Evolutionary conservation across 2,888 invertebrate genomes (phyloP).

Genomic region (Micoletzkya japonica): DNA sequence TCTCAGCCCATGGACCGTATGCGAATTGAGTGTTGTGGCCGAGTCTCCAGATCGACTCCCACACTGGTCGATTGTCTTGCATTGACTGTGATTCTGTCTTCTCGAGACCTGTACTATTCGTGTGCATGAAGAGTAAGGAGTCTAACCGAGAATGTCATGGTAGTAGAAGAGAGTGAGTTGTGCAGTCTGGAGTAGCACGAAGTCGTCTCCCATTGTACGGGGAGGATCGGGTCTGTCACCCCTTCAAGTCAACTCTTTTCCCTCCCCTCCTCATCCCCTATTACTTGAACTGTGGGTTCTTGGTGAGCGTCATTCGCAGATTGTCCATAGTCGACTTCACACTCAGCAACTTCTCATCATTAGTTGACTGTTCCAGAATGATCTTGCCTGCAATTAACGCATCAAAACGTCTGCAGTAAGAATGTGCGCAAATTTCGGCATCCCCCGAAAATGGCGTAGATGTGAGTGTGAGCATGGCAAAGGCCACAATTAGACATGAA

Average conservation of each 20-base stretch:
- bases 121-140: conserved; percentile 30
- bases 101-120: neutral
- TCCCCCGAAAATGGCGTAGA: conserved; percentile 66
- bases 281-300: conserved; percentile 81
- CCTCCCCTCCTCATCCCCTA: neutral
- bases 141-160: conserved; percentile 87
- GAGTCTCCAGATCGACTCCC: conserved; percentile 69
- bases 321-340: conserved; percentile 75
- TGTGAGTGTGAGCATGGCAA: neutral
- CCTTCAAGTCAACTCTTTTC: conserved; percentile 29
- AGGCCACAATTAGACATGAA: conserved; percentile 69
- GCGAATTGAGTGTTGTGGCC: conserved; percentile 88
- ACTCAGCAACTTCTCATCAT: conserved; percentile 49
- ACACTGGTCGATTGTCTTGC: conserved; percentile 48
- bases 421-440: neutral
- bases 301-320: conserved; percentile 88
- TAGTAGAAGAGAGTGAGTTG: conserved; percentile 92
- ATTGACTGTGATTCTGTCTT: conserved; percentile 35
- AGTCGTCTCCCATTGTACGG: conserved; percentile 83
- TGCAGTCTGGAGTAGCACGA: conserved; percentile 92
- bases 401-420: neutral
- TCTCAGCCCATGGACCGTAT: conserved; percentile 98
- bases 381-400: conserved; percentile 42
- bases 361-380: conserved; percentile 71
- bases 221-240: conserved; percentile 73